Percentiles rank a stretch among this genome's conserved stretches.
Conservation (phyloP, 2,888 invertebrate genomes). For the Hydropsyche betteni region DNA sequence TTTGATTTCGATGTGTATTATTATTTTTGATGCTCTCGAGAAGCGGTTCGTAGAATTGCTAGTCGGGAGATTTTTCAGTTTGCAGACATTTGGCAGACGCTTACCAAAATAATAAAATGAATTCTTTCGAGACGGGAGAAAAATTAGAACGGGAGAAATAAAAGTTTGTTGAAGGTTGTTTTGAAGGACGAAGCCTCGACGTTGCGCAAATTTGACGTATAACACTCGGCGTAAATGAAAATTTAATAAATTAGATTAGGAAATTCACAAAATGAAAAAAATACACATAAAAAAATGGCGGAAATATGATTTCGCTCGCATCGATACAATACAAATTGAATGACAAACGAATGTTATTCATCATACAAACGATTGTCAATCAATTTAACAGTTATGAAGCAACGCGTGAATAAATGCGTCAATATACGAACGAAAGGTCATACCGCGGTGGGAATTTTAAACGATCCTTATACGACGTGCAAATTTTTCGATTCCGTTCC, state of each 20-base stretch:
- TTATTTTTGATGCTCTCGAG: too few relatives aligned
- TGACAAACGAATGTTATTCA: not conserved
- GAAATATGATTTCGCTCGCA: too few relatives aligned
- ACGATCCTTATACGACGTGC: not conserved
- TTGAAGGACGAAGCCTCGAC: not conserved
- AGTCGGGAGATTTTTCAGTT: too few relatives aligned
- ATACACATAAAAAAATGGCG: too few relatives aligned
- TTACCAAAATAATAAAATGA: too few relatives aligned
- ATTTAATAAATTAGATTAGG: too few relatives aligned
- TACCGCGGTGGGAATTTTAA: conserved; percentile 18
- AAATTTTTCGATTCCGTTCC: too few relatives aligned
- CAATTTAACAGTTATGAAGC: conserved; percentile 6
- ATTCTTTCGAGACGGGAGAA: too few relatives aligned
- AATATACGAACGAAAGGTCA: conserved; percentile 14
- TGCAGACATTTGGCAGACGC: too few relatives aligned
- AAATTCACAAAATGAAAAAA: too few relatives aligned
- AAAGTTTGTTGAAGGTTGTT: not conserved
- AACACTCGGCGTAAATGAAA: not conserved
- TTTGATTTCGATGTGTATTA: too few relatives aligned
- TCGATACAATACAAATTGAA: not conserved
- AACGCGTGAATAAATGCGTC: conserved; percentile 17
- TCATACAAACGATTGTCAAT: not conserved
- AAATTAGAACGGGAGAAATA: not conserved
- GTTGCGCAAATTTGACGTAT: not conserved
- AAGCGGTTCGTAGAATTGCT: too few relatives aligned